Evolutionary conservation across 2,797 vertebrate genomes (phyloP).

Genomic region (Pantherophis alleghaniensis): DNA sequence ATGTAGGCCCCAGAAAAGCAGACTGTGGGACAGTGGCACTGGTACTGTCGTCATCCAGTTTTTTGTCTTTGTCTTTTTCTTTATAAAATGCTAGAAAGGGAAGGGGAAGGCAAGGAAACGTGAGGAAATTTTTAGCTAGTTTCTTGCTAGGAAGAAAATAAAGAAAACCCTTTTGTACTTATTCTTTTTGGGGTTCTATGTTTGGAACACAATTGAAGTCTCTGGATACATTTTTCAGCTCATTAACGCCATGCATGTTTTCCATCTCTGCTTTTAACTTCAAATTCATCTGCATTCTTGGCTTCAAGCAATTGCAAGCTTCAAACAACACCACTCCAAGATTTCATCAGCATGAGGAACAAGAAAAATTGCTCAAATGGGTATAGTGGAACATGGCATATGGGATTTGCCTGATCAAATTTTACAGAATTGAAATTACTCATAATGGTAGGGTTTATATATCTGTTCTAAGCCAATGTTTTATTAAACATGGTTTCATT

Average conservation of each 20-base stretch:
- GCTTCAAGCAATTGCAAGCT: conserved; percentile 10
- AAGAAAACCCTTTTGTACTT: background rate
- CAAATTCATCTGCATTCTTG: background rate
- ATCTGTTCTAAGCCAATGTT: background rate
- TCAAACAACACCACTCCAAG: background rate
- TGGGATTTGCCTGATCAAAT: background rate
- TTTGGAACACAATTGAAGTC: background rate
- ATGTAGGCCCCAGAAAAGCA: conserved; percentile 93
- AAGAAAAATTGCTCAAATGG: background rate
- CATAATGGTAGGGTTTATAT: background rate
- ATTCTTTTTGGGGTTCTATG: background rate
- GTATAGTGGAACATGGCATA: background rate
- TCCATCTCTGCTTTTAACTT: conserved; percentile 33
- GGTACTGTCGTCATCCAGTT: conserved; percentile 89
- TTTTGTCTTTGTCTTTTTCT: conserved; percentile 92
- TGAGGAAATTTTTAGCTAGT: background rate
- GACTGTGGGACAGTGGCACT: conserved; percentile 85
- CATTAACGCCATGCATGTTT: conserved; percentile 1
- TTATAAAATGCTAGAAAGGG: conserved; percentile 82
- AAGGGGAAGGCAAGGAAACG: background rate
- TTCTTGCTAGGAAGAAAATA: background rate
- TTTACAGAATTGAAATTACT: background rate
- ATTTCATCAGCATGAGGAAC: conserved; percentile 3
- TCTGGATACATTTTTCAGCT: background rate
- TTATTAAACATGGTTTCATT: background rate